A percentile compares a stretch with the other conserved stretches of the same genome.
Evolutionary conservation across 2,888 invertebrate genomes (phyloP).

Genomic region (Ennomos quercinarius): DNA sequence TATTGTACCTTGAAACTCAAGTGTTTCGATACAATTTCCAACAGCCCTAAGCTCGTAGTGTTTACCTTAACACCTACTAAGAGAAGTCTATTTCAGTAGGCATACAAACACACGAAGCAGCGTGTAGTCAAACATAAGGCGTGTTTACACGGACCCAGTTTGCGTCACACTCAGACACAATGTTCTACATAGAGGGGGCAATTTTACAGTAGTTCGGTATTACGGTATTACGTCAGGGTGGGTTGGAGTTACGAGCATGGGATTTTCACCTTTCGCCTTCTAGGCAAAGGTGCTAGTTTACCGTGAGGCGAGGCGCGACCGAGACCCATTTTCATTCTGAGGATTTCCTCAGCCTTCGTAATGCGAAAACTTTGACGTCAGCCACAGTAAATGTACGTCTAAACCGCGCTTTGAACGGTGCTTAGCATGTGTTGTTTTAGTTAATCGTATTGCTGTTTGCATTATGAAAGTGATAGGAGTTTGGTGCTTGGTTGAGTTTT

Average conservation of each 20-base stretch:
- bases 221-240: conserved; percentile 47
- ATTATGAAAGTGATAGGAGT: conserved; percentile 16
- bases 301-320: conserved; percentile 58
- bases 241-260: conserved; percentile 46
- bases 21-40: conserved; percentile 1
- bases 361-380: conserved; percentile 81
- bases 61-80: conserved; percentile 20
- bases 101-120: conserved; percentile 30
- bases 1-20: no score
- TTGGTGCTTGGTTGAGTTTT: background rate
- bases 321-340: conserved; percentile 66
- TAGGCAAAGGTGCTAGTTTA: conserved; percentile 48
- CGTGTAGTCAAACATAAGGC: conserved; percentile 31
- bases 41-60: conserved; percentile 4
- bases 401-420: conserved; percentile 38
- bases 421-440: conserved; percentile 39
- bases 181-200: conserved; percentile 54
- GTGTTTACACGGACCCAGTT: conserved; percentile 45
- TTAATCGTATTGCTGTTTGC: conserved; percentile 27
- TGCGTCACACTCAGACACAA: conserved; percentile 54
- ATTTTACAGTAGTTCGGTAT: conserved; percentile 55
- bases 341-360: conserved; percentile 52
- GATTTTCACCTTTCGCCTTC: conserved; percentile 51
- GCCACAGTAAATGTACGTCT: conserved; percentile 52
- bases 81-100: conserved; percentile 16